phyloP scores from a whole-genome alignment of 2,888 invertebrate species.

The Heteromyza rotundicornis region DNA sequence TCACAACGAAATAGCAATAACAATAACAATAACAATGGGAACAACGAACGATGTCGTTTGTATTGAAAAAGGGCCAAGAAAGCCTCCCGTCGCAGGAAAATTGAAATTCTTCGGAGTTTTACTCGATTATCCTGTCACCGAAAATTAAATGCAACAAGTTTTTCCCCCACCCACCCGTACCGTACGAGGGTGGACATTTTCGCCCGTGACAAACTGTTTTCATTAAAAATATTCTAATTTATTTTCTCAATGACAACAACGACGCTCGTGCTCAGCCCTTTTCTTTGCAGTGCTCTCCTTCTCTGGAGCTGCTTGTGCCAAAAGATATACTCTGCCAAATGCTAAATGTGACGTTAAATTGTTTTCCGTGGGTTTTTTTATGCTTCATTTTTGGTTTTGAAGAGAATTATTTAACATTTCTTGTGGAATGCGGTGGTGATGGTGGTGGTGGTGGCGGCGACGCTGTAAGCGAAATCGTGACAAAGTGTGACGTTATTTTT shows the following conservation, averaged over 20 bases:
- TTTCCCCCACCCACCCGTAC: not conserved
- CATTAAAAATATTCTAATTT: slow-evolving; percentile 54
- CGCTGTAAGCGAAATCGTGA: not conserved
- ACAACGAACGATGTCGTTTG: not conserved
- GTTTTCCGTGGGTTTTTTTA: not conserved
- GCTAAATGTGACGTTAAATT: slow-evolving; percentile 3
- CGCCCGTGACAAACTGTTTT: slow-evolving; percentile 50
- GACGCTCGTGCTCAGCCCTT: not conserved
- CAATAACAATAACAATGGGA: too few relatives aligned
- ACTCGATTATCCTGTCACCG: slow-evolving; percentile 35
- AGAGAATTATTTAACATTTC: not conserved
- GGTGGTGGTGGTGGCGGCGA: not conserved
- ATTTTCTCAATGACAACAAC: slow-evolving; percentile 35
- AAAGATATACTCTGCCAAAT: not conserved
- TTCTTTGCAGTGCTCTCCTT: not conserved
- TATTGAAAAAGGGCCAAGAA: not conserved
- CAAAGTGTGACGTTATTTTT: slow-evolving; percentile 2
- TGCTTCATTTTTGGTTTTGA: not conserved
- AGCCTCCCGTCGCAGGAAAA: slow-evolving; percentile 11
- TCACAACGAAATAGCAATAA: not conserved
- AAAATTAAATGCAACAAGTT: slow-evolving; percentile 6
- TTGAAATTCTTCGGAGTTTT: slow-evolving; percentile 27
- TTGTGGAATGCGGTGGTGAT: not conserved
- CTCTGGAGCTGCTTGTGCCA: not conserved
- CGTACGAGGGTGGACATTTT: not conserved